These are phyloP conservation scores for Rhineura floridana DNA, from an alignment of 2,113 vertebrate species.

Conservation along the genomic window DNA sequence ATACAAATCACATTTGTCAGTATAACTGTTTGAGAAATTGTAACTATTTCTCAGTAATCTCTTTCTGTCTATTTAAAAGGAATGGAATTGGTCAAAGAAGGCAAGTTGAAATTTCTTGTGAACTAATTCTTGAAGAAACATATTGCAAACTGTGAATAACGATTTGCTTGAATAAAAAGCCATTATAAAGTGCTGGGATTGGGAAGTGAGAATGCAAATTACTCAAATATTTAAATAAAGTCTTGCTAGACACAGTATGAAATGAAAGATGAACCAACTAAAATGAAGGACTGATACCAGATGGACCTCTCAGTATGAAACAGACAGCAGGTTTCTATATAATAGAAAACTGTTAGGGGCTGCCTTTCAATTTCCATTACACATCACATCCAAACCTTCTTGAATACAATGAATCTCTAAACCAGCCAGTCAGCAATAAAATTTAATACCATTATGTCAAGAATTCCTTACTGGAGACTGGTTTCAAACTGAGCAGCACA, in stretches of 20 bases:
- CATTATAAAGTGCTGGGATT: slow-evolving; percentile 36
- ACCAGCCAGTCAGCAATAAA: neutral
- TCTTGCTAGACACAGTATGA: slow-evolving; percentile 19
- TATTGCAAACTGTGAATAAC: slow-evolving; percentile 55
- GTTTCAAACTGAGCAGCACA: neutral
- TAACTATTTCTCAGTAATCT: slow-evolving; percentile 63
- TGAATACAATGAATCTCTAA: neutral
- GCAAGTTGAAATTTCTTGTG: slow-evolving; percentile 45
- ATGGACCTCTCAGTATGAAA: slow-evolving; percentile 20
- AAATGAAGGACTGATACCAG: slow-evolving; percentile 19
- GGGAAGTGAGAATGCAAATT: slow-evolving; percentile 13
- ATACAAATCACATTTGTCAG: slow-evolving; percentile 32
- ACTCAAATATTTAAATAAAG: slow-evolving; percentile 38
- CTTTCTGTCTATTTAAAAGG: slow-evolving; percentile 53
- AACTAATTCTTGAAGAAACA: slow-evolving; percentile 39
- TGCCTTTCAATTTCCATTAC: slow-evolving; percentile 2
- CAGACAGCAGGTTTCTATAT: neutral
- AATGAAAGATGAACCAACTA: slow-evolving; percentile 15
- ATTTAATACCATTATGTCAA: neutral
- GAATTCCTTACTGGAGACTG: neutral
- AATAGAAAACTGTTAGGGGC: neutral
- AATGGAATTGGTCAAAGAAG: slow-evolving; percentile 57
- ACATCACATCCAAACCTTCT: neutral
- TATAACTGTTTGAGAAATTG: slow-evolving; percentile 56
- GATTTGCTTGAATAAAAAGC: slow-evolving; percentile 1